Evolutionary conservation across 2,113 vertebrate species (phyloP), one percentile per base, ranked within the genome.

Genomic region (Oryzias celebensis): DNA sequence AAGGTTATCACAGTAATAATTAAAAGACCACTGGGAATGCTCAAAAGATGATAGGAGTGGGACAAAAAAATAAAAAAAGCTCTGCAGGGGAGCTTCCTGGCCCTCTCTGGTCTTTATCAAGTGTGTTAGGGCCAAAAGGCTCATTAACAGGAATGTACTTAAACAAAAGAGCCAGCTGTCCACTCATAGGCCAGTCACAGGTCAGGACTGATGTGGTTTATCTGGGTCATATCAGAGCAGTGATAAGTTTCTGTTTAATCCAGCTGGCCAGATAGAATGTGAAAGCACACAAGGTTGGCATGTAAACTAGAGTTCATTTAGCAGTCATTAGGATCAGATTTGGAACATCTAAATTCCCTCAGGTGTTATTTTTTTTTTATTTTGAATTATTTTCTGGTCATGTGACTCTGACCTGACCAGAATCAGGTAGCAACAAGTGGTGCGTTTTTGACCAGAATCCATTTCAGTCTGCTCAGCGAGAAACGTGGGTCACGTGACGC

Each of bases 381-480:
- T 13, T 26, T 15, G 28, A 36, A 36, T 53, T 4, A 42, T 23
- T 50, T 6, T 8, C 17, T 2, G 28, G 61, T 80, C 78, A 68
- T 7, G 63, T 77, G 79, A 82, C 57, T 36, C 79, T 36, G 36
- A 51, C 46, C 45, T 62, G 67, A 65, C 48, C 52, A 71, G 56
- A 67, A 64, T 83, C 88, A 90, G 85, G 86, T 89, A 68, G 85
- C 90, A 91, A 91, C 91, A 89, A 92, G 90, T 90, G 89, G 78
- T 78, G 65, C 87, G 83, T 91, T 91, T 89, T 87, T 83, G 82
- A 85, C 81, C 82, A 83, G 90, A 91, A 89, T 91, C 88, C 90
- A 90, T 88, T 91, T 91, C 80, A 85, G 85, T 82, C 88, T 55
- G 80, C 85, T 83, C 87, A 89, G 84, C 88, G 65, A 89, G 87